phyloP scores from a whole-genome alignment of 2,113 vertebrate species.

The Oreotrochilus melanogaster region DNA sequence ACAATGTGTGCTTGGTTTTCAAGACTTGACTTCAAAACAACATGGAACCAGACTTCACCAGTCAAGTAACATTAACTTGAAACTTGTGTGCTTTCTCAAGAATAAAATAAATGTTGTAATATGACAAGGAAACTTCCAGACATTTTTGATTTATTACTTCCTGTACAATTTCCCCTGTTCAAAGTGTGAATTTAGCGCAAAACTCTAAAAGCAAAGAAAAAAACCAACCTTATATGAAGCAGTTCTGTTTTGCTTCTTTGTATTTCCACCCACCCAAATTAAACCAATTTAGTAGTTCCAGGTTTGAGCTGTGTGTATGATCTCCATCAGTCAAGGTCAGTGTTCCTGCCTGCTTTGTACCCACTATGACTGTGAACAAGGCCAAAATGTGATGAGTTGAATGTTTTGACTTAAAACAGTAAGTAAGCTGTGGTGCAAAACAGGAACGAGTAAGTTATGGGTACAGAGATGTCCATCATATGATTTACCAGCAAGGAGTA shows the following conservation, averaged over 20 bases:
- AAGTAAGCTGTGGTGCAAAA: neutral
- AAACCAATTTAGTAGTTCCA: neutral
- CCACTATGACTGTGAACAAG: rapidly evolving
- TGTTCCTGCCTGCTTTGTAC: neutral
- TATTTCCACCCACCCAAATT: neutral
- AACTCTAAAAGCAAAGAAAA: neutral
- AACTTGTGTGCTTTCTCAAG: neutral
- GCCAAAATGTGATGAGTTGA: neutral
- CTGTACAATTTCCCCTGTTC: neutral
- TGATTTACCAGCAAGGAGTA: neutral
- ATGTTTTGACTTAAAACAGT: neutral
- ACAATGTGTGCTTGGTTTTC: neutral
- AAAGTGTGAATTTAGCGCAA: neutral
- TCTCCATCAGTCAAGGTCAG: neutral
- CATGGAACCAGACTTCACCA: neutral
- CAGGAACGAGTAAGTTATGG: neutral
- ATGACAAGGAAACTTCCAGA: neutral
- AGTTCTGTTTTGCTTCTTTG: neutral
- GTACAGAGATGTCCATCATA: neutral
- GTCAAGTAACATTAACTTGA: neutral
- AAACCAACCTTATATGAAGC: neutral
- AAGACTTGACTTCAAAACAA: neutral
- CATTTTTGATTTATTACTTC: neutral
- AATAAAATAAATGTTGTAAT: neutral
- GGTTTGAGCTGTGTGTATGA: neutral